Evolutionary conservation across 2,113 vertebrate species (phyloP).

Genomic region (Columba janthina): DNA sequence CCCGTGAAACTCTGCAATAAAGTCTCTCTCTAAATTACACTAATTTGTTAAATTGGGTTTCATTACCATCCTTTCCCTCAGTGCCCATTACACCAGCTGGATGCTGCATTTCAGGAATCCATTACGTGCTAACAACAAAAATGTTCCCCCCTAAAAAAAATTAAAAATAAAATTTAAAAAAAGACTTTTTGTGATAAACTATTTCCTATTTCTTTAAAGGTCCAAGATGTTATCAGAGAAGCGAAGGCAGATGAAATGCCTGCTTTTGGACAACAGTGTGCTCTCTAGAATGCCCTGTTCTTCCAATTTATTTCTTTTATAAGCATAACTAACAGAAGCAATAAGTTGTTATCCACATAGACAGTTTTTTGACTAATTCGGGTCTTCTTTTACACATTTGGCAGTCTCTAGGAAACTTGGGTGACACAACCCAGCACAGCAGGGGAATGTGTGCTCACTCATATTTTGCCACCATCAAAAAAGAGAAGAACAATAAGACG

Average conservation of each 20-base stretch:
- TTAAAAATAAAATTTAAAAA: too few relatives aligned
- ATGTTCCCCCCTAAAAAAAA: neutral
- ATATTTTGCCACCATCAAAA: neutral
- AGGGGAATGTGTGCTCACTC: neutral
- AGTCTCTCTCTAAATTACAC: neutral
- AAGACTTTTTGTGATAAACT: neutral
- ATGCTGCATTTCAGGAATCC: constrained; percentile 5
- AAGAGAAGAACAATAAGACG: neutral
- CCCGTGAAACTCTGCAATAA: neutral
- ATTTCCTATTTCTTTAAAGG: neutral
- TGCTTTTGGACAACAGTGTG: neutral
- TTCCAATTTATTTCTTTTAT: neutral
- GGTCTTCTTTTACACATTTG: neutral
- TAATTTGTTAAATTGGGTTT: constrained; percentile 28
- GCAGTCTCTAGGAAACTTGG: neutral
- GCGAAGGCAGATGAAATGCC: neutral
- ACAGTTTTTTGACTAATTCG: neutral
- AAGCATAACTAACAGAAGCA: neutral
- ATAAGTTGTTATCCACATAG: neutral
- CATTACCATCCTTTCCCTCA: neutral
- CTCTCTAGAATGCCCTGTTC: neutral
- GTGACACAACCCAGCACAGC: neutral
- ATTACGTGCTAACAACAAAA: neutral
- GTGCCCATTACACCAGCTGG: neutral
- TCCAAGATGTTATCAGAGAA: neutral